Percentiles rank a stretch among this genome's conserved stretches.
phyloP scores from a whole-genome alignment of 2,113 vertebrate genomes.

The Neodontobutis hainanensis region DNA sequence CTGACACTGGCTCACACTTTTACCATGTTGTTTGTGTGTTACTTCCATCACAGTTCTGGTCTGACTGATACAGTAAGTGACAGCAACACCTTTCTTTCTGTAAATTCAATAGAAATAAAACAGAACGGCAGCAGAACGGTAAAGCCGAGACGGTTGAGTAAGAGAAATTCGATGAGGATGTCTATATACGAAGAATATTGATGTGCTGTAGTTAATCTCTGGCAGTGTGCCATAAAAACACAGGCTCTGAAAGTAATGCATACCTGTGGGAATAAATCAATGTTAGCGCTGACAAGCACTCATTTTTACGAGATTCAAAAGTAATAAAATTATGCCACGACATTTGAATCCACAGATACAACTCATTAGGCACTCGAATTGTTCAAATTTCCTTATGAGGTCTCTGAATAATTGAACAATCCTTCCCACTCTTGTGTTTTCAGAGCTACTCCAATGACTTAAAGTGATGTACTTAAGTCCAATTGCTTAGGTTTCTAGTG shows the following conservation, averaged over 20 bases:
- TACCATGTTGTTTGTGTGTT: background rate
- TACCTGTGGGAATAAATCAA: constrained; percentile 68
- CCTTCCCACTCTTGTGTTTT: constrained; percentile 16
- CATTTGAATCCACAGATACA: constrained; percentile 20
- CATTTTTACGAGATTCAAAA: constrained; percentile 39
- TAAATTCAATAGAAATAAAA: constrained; percentile 39
- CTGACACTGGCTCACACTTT: background rate
- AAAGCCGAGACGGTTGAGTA: constrained; percentile 48
- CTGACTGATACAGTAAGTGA: constrained; percentile 35
- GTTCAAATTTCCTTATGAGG: constrained; percentile 26
- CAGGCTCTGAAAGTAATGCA: constrained; percentile 45
- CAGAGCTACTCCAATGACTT: constrained; percentile 13
- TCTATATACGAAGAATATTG: constrained; percentile 54
- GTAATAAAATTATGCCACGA: constrained; percentile 36
- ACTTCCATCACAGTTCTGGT: background rate
- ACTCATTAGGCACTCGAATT: constrained; percentile 34
- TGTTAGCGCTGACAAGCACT: constrained; percentile 40
- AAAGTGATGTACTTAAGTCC: background rate
- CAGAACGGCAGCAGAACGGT: constrained; percentile 28
- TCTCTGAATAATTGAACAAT: constrained; percentile 21
- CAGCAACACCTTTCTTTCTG: constrained; percentile 30
- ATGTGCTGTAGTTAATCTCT: constrained; percentile 61
- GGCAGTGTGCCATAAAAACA: constrained; percentile 50
- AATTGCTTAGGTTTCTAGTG: no score
- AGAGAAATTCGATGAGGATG: constrained; percentile 43